Conservation (phyloP, 2,888 invertebrate genomes). For the Drosophila dives region DNA sequence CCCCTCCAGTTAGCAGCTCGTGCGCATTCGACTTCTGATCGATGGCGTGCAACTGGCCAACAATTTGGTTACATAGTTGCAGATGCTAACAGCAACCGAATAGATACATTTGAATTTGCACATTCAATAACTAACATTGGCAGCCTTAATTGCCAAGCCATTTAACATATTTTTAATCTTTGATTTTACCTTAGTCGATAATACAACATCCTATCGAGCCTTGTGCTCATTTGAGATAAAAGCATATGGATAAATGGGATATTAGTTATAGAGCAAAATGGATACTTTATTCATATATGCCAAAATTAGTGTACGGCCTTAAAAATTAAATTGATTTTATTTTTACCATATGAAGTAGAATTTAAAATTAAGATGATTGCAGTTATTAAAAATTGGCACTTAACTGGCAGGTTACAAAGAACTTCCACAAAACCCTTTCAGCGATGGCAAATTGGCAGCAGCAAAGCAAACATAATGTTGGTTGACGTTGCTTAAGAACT, state of each 20-base stretch:
- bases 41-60: constrained; percentile 49
- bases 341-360: not conserved
- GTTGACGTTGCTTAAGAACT: constrained; percentile 12
- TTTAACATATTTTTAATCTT: not conserved
- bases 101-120: constrained; percentile 22
- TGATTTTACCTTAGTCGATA: not conserved
- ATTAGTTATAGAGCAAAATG: not conserved
- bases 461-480: not conserved
- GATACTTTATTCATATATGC: not conserved
- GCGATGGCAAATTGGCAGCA: not conserved
- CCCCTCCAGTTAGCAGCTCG: constrained; percentile 51
- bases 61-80: constrained; percentile 43
- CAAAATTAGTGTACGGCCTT: not conserved
- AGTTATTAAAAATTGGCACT: not conserved
- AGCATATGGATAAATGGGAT: not conserved
- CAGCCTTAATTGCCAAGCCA: constrained; percentile 9
- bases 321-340: not conserved
- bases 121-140: constrained; percentile 22
- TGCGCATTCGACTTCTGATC: constrained; percentile 62
- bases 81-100: constrained; percentile 19
- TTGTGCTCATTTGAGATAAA: not conserved
- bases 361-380: not conserved
- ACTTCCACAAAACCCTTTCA: constrained; percentile 16
- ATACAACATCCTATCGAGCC: not conserved
- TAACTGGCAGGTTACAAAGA: not conserved